Conservation (phyloP, 2,797 vertebrate species). For the Alectoris magna region DNA sequence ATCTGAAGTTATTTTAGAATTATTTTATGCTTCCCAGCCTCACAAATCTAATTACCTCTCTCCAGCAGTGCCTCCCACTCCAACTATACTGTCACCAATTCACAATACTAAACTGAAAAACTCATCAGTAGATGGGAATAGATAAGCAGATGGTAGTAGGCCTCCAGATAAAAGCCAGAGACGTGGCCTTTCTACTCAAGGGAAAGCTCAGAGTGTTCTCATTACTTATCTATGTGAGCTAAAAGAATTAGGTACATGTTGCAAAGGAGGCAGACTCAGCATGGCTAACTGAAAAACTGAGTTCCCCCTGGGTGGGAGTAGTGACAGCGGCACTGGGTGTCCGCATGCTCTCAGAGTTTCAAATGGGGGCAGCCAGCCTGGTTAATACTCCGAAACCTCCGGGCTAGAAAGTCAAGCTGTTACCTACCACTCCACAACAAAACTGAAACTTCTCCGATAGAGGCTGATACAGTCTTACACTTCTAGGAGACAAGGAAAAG, state of each 20-base stretch:
- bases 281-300: neutral
- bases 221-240: neutral
- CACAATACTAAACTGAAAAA: neutral
- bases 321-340: neutral
- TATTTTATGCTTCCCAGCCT: neutral
- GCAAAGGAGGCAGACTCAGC: neutral
- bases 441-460: neutral
- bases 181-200: neutral
- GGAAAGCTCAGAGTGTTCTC: constrained; percentile 28
- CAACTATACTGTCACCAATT: neutral
- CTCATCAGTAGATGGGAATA: neutral
- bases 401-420: neutral
- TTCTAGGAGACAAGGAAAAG: neutral
- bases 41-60: neutral
- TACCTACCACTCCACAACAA: neutral
- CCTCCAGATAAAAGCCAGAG: constrained; percentile 33
- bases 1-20: neutral
- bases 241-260: neutral
- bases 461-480: neutral
- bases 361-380: neutral
- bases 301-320: neutral
- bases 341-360: fast-evolving
- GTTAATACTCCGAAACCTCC: neutral
- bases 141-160: constrained; percentile 36
- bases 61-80: neutral